phyloP scores from a whole-genome alignment of 2,797 vertebrate species.

The Rhinogobio ventralis region DNA sequence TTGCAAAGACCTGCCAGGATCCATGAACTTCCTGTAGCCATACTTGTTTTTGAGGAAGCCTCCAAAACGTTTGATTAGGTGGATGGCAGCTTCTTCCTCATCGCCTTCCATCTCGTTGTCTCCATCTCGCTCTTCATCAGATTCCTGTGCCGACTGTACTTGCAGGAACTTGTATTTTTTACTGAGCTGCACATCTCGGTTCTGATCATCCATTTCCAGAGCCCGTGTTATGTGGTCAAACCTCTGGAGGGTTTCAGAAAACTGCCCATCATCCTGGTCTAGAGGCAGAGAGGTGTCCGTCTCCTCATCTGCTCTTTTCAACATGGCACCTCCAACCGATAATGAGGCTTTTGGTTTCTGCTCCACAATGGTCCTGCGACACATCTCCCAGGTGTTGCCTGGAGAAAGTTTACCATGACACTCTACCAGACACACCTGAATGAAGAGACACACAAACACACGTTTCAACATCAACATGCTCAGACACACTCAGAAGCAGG shows the following conservation, averaged over 20 bases:
- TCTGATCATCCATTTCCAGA: constrained; percentile 69
- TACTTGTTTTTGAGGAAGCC: constrained; percentile 82
- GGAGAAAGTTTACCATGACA: constrained; percentile 82
- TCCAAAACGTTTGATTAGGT: constrained; percentile 79
- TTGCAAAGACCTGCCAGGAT: constrained; percentile 84
- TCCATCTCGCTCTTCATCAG: constrained; percentile 66
- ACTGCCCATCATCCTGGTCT: constrained; percentile 67
- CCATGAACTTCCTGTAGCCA: constrained; percentile 77
- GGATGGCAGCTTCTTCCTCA: constrained; percentile 66
- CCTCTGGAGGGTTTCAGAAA: constrained; percentile 72
- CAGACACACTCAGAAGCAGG: not conserved
- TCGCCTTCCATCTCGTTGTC: constrained; percentile 54
- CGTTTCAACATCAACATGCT: not conserved
- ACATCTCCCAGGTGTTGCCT: constrained; percentile 84
- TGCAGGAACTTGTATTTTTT: constrained; percentile 66
- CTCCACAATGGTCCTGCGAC: constrained; percentile 69
- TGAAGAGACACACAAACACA: constrained; percentile 13
- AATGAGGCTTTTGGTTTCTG: constrained; percentile 64
- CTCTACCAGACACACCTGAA: constrained; percentile 87
- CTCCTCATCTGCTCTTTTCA: constrained; percentile 79
- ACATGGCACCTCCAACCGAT: constrained; percentile 61
- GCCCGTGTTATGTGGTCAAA: constrained; percentile 73
- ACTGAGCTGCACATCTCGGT: constrained; percentile 61
- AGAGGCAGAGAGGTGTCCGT: constrained; percentile 71
- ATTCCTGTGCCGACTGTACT: constrained; percentile 65